phyloP scores from a whole-genome alignment of 2,888 invertebrate species.

The Aphidius colemani region DNA sequence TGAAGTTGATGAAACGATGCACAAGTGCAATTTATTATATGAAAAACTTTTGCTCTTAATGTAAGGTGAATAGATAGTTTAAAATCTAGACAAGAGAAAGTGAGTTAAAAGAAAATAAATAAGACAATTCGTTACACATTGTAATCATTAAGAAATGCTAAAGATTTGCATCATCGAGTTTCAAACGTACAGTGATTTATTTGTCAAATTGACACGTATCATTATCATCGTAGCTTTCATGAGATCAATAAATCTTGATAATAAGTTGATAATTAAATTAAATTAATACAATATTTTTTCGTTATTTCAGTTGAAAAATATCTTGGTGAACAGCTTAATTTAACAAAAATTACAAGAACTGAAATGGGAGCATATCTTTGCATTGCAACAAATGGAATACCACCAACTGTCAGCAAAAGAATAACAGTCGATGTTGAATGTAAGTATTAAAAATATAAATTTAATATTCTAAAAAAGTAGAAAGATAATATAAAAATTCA shows the following conservation, averaged over 20 bases:
- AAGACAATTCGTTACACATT: neutral
- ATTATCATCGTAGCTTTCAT: too few relatives aligned
- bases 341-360: conserved; percentile 84
- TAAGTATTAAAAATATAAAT: conserved; percentile 62
- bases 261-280: too few relatives aligned
- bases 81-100: neutral
- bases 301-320: conserved; percentile 75
- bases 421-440: conserved; percentile 91
- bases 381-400: conserved; percentile 85
- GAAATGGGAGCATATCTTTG: conserved; percentile 87
- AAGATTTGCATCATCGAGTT: too few relatives aligned
- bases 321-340: conserved; percentile 82
- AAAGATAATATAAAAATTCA: conserved; percentile 1
- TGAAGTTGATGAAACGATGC: conserved; percentile 37
- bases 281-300: conserved; percentile 28
- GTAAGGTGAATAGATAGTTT: conserved; percentile 20
- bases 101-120: neutral
- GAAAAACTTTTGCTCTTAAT: conserved; percentile 26
- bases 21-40: conserved; percentile 36
- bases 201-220: too few relatives aligned
- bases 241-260: too few relatives aligned
- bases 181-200: too few relatives aligned
- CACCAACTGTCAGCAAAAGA: conserved; percentile 89
- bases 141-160: too few relatives aligned
- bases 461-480: too few relatives aligned